Base-by-base conservation (phyloP, 2,888 invertebrate genomes). In the Ephialtes manifestator region DNA sequence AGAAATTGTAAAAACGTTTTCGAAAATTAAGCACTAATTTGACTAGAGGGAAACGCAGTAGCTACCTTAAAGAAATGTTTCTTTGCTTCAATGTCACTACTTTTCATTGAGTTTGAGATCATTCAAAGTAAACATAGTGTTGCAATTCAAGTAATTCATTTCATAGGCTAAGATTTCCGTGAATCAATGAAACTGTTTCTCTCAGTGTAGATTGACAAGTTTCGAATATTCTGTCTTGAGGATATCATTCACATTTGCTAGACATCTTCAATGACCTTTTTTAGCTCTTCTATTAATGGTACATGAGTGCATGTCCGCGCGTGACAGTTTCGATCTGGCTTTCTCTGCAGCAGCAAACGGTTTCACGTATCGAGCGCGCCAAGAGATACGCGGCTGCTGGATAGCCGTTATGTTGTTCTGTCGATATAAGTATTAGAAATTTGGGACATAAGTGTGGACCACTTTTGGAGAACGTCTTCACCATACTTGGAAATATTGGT, bases 271-370 rank as follows among this genome's bases (percentile, higher is more conserved):
- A 24, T 20, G 11, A 55, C 55, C 55, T 24, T 55, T 24, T 55
- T 11, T 20, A 24, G 20, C 55, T 55, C 24, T 20, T 11, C 20
- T 11, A 20, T 20, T 11, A 20, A 20, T 11, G 11, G 8, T 20
- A 20, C 24, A 20, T 20, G 3, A 31, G 11, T 60, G 31, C 31
- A 31, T 60, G n/a, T 20, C 20, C 0, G 20, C 4, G 39, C 65
- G 65, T 65, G 65, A 65, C 39, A 65, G 39, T 39, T 39, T 39
- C 65, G 39, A 65, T 20, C 39, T 20, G 65, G 65, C 65, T 65
- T 65, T 65, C 65, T 39, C 65, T 39, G n/a, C 55, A 28, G 35
- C 20, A 63, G 10, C 39, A 13, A 10, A 10, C 24, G 3, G 43
- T 20, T 43, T 20, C 18, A 65, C 39, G 65, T 65, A 20, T 39